Conservation (phyloP, 2,888 invertebrate species). For the Drosophila crucigera region DNA sequence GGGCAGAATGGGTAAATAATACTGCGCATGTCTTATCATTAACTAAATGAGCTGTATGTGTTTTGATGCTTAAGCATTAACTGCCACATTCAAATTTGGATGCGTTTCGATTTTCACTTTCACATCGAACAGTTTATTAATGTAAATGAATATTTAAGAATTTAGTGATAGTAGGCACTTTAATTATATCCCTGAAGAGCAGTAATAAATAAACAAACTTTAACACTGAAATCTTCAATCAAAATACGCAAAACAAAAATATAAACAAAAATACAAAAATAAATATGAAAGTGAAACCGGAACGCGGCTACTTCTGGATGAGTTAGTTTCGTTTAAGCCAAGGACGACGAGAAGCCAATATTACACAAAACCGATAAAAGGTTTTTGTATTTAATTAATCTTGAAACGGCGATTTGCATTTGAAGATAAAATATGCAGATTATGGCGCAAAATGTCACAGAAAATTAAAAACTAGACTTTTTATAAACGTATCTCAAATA, state of each 20-base stretch:
- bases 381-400: conserved; percentile 5
- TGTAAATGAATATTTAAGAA: not conserved
- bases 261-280: not conserved
- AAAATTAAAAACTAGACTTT: not conserved
- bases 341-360: conserved; percentile 3
- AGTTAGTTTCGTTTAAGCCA: not conserved
- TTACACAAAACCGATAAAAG: not conserved
- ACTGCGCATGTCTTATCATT: conserved; percentile 37
- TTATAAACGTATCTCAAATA: not conserved
- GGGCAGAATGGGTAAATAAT: conserved; percentile 28
- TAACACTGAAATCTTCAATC: not conserved
- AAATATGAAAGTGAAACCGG: conserved; percentile 41
- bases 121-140: not conserved
- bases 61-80: conserved; percentile 20
- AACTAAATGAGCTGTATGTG: conserved; percentile 37
- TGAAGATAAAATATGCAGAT: not conserved
- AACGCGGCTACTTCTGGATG: conserved; percentile 14
- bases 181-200: not conserved
- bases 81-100: not conserved
- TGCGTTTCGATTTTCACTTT: conserved; percentile 28
- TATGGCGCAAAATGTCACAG: not conserved
- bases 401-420: conserved; percentile 10
- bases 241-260: not conserved
- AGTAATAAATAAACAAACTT: not conserved
- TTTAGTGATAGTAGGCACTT: not conserved